Percentiles rank a stretch among this genome's conserved stretches.
Conservation (phyloP, 2,888 invertebrate species). For the Lepidochitona cinerea region DNA sequence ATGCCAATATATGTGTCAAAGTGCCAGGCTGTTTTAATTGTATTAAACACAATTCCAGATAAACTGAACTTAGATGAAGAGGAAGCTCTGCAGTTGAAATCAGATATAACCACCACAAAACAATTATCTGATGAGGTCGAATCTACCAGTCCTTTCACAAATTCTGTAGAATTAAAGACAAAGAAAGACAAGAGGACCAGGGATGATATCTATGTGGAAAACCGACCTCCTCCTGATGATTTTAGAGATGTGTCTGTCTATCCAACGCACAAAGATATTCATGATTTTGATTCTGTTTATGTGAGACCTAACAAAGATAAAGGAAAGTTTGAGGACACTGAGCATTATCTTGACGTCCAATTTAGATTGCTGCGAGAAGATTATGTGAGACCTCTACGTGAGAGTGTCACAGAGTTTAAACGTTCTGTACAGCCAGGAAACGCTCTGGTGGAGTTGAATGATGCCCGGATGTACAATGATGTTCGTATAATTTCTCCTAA, state of each 20-base stretch:
- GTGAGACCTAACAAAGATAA: conserved; percentile 76
- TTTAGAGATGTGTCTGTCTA: conserved; percentile 67
- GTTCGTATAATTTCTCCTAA: conserved; percentile 41
- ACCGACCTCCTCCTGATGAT: conserved; percentile 70
- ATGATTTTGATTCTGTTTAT: conserved; percentile 66
- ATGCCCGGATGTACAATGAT: conserved; percentile 47
- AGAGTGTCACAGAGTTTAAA: conserved; percentile 77
- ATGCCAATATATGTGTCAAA: not conserved
- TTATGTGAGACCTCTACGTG: conserved; percentile 81
- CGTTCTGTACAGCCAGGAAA: conserved; percentile 18
- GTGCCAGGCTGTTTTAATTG: not conserved
- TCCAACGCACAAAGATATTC: conserved; percentile 66
- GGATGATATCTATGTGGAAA: not conserved
- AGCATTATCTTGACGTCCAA: conserved; percentile 84
- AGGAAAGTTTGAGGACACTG: conserved; percentile 77
- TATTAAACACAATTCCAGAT: not conserved
- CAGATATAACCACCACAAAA: not conserved
- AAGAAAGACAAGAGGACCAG: not conserved
- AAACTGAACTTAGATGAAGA: not conserved
- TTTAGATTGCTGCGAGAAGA: conserved; percentile 85
- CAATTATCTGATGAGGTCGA: not conserved
- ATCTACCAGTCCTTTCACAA: not conserved
- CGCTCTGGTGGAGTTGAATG: conserved; percentile 16
- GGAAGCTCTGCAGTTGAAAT: not conserved
- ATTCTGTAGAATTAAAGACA: conserved; percentile 4